Base-by-base conservation (phyloP, 2,888 invertebrate species). In the Eretmocerus hayati region DNA sequence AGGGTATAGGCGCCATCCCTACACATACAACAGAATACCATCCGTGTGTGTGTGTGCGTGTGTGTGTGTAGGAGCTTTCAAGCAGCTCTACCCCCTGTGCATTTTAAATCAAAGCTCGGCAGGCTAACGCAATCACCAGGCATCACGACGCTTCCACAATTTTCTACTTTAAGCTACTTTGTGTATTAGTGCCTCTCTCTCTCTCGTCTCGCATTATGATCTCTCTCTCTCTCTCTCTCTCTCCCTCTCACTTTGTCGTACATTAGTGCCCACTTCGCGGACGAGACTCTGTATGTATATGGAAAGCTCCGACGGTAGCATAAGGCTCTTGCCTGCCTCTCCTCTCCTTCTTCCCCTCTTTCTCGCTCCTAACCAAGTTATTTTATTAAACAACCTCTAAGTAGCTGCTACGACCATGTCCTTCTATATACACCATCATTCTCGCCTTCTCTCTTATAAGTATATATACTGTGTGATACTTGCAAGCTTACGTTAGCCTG, bases 101-200 rank as follows among this genome's bases (percentile, higher is more conserved):
- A 71, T 71, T 71, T 71, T 71, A 71, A 71, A 71, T 71, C 71
- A 71, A 71, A 70, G 71, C 71, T 69, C 64, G 62, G 63, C 66
- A 67, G 67, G 69, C 70, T 70, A 71, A 71, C 70, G 70, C 69
- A 71, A 71, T 71, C 71, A 71, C 69, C 69, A 66, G 62, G 69
- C 70, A 70, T 70, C 71, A 71, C 71, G 70, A 70, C 71, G 71
- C 71, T 70, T 71, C 71, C 71, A 71, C 71, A 71, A 71, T 71
- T 70, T 71, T 71, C 71, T 71, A 71, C 71, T 71, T 71, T 71
- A 71, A 71, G 71, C 71, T 71, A 70, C 70, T 71, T 71, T 71
- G 67, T 71, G 68, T 69, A 71, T 71, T 71, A 71, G 68, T 64
- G 60, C 50, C 52, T 50, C 56, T 45, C 46, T n/a, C n/a, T n/a